A percentile compares a stretch with the other conserved stretches of the same genome.
Evolutionary conservation across 2,888 invertebrate species (phyloP).

Genomic region (Sminthurinus aureus): DNA sequence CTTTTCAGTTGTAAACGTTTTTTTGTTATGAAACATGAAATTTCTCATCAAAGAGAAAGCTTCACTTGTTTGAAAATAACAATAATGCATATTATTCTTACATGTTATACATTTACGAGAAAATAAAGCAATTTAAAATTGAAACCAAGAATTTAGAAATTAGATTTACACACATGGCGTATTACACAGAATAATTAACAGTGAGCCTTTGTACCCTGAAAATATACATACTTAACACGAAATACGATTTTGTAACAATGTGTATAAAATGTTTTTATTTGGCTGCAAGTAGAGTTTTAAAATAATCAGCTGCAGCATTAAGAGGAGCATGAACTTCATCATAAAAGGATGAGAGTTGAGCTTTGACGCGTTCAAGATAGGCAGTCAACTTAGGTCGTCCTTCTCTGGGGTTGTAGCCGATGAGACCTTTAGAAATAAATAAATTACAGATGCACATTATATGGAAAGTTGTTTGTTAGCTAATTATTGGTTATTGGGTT

Average conservation of each 20-base stretch:
- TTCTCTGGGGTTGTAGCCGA: background rate
- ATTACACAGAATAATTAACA: background rate
- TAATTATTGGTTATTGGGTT: no score
- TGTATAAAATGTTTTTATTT: background rate
- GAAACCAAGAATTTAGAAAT: no score
- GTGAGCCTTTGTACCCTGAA: background rate
- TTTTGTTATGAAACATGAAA: no score
- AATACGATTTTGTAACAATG: background rate
- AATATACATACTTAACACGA: background rate
- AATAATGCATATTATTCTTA: no score
- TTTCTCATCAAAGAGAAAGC: no score
- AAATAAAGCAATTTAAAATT: no score
- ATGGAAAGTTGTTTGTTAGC: no score
- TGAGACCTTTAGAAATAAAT: conserved; percentile 3
- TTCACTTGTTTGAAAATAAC: no score
- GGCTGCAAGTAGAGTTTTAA: background rate
- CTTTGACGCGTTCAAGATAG: conserved; percentile 11
- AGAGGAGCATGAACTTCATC: conserved; percentile 24
- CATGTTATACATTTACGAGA: no score
- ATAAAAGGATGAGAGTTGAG: background rate
- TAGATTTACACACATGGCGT: background rate
- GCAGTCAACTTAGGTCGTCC: conserved; percentile 13
- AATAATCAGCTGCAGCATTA: background rate
- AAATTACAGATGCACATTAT: no score
- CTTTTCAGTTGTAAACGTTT: no score